phyloP scores from a whole-genome alignment of 1,140 invertebrate genomes.

The Babylonia areolata region DNA sequence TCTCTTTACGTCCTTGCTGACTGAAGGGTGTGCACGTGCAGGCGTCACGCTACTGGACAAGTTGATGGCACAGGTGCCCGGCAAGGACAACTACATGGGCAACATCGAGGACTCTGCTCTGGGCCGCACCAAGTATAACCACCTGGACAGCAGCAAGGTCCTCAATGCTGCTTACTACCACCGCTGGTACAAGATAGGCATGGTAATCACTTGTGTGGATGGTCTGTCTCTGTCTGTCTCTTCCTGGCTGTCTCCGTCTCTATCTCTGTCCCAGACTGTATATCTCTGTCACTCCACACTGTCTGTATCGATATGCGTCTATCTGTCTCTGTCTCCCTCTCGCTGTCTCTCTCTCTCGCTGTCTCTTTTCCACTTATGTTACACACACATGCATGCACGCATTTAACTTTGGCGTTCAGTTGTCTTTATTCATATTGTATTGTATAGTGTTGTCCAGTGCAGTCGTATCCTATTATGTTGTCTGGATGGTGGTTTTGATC shows the following conservation, averaged over 20 bases:
- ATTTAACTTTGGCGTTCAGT: too few relatives aligned
- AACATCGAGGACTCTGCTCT: slow-evolving; percentile 35
- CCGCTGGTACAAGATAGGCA: slow-evolving; percentile 49
- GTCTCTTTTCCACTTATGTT: too few relatives aligned
- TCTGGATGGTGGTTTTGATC: too few relatives aligned
- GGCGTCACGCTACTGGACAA: slow-evolving; percentile 52
- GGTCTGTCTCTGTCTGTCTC: background rate
- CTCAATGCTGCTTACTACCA: slow-evolving; percentile 64
- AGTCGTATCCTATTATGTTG: too few relatives aligned
- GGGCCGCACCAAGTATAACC: background rate
- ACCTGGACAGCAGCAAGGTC: slow-evolving; percentile 33
- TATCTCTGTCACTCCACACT: background rate
- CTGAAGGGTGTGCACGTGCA: slow-evolving; percentile 7
- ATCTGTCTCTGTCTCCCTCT: background rate
- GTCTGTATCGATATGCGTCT: background rate
- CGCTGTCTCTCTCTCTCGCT: background rate
- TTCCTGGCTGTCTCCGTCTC: background rate
- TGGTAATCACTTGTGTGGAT: background rate
- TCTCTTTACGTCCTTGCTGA: too few relatives aligned
- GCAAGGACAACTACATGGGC: slow-evolving; percentile 64
- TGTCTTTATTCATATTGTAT: too few relatives aligned
- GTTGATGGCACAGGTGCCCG: slow-evolving; percentile 65
- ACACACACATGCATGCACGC: too few relatives aligned
- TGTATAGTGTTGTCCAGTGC: too few relatives aligned
- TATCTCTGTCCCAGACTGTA: background rate